These are phyloP conservation scores for Pavo muticus DNA, from an alignment of 2,113 vertebrate species.

Conservation along the genomic window DNA sequence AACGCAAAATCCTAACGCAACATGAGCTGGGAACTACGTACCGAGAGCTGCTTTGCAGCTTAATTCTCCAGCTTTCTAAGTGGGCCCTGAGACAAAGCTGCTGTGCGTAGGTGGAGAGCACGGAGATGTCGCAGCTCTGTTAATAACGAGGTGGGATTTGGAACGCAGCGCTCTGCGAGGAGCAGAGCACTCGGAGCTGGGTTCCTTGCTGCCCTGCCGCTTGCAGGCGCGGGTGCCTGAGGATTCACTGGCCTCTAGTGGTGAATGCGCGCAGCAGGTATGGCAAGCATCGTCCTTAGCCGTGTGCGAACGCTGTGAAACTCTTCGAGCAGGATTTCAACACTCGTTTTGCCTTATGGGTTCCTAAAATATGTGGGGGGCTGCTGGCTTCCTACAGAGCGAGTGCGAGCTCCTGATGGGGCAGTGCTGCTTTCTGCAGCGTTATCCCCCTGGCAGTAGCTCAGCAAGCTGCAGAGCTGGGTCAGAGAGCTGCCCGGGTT, in stretches of 20 bases:
- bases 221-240: slow-evolving; percentile 22
- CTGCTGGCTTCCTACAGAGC: too few relatives aligned
- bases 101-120: neutral
- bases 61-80: neutral
- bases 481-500: too few relatives aligned
- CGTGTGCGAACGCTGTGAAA: neutral
- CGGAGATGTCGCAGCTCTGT: neutral
- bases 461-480: too few relatives aligned
- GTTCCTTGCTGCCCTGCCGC: neutral
- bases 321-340: too few relatives aligned
- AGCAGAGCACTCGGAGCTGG: neutral
- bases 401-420: too few relatives aligned
- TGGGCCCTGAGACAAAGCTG: rapidly evolving
- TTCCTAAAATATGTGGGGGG: too few relatives aligned
- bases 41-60: neutral
- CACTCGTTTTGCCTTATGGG: too few relatives aligned
- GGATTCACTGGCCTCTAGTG: slow-evolving; percentile 78
- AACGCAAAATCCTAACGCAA: neutral
- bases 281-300: neutral
- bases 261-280: neutral
- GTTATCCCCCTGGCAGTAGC: too few relatives aligned
- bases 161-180: neutral
- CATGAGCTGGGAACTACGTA: rapidly evolving
- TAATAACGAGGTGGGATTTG: neutral
- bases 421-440: too few relatives aligned